Evolutionary conservation across 2,888 invertebrate species (phyloP).

Genomic region (Eupeodes latifasciatus): DNA sequence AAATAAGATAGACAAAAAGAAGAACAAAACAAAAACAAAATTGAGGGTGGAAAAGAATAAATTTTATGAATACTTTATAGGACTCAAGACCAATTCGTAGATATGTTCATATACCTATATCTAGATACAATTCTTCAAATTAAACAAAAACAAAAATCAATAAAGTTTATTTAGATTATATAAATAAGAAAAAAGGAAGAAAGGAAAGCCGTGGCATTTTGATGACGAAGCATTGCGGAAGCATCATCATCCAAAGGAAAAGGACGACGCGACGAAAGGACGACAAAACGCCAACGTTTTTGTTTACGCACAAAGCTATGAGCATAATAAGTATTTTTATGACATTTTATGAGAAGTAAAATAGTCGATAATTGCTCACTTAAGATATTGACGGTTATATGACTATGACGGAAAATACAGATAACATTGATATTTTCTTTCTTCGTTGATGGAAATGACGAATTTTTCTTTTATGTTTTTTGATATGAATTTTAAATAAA

Average conservation of each 20-base stretch:
- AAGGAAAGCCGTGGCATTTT: conserved; percentile 14
- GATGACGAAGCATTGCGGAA: conserved; percentile 5
- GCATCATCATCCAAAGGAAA: neutral
- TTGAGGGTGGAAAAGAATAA: conserved; percentile 3
- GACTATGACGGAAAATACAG: neutral
- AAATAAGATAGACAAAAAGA: conserved; percentile 4
- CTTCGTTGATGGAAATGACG: neutral
- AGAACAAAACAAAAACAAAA: neutral
- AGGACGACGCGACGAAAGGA: neutral
- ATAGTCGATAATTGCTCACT: conserved; percentile 17
- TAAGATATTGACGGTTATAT: neutral
- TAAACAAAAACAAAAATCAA: conserved; percentile 23
- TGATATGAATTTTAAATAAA: too few species aligned
- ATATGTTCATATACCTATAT: neutral
- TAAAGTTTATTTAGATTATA: neutral
- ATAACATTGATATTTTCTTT: neutral
- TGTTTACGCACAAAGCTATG: conserved; percentile 6
- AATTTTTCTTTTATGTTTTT: too few species aligned
- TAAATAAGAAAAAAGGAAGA: neutral
- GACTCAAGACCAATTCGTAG: neutral
- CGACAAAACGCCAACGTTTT: neutral
- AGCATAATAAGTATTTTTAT: neutral
- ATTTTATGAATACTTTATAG: conserved; percentile 36
- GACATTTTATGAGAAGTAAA: conserved; percentile 5
- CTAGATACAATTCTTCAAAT: conserved; percentile 12